Evolutionary conservation across 2,888 invertebrate genomes (phyloP).

Genomic region (Zygogramma bicolorata): DNA sequence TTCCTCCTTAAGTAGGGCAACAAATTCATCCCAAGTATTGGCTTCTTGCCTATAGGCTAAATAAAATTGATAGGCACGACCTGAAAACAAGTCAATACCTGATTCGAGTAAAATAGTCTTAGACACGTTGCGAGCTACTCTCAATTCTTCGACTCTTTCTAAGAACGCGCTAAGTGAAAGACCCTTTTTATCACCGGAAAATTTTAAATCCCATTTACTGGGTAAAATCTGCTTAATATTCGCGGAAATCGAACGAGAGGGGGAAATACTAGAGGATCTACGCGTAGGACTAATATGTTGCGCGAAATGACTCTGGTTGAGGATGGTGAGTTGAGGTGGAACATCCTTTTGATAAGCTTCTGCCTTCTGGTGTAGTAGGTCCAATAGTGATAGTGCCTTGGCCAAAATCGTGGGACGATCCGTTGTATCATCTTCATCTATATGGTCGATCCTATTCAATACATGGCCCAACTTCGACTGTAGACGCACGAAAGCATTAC

Average conservation of each 20-base stretch:
- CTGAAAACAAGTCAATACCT: slow-evolving; percentile 32
- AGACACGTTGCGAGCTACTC: slow-evolving; percentile 22
- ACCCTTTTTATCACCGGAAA: slow-evolving; percentile 20
- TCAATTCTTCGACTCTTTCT: slow-evolving; percentile 31
- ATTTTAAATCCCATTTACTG: slow-evolving; percentile 29
- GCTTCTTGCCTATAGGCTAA: background rate
- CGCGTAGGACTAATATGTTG: background rate
- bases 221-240: background rate
- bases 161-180: slow-evolving; percentile 33
- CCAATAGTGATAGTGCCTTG: background rate
- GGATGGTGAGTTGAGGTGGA: background rate
- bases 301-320: background rate
- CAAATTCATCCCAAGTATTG: slow-evolving; percentile 8
- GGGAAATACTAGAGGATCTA: background rate
- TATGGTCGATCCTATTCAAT: background rate
- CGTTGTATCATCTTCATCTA: background rate
- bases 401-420: background rate
- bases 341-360: background rate
- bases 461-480: background rate
- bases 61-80: slow-evolving; percentile 27
- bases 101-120: slow-evolving; percentile 30
- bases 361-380: background rate
- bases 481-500: background rate
- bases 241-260: too few species aligned
- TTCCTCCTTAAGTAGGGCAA: slow-evolving; percentile 7